Base-by-base conservation (phyloP, 2,888 invertebrate species). In the Steinernema hermaphroditum region DNA sequence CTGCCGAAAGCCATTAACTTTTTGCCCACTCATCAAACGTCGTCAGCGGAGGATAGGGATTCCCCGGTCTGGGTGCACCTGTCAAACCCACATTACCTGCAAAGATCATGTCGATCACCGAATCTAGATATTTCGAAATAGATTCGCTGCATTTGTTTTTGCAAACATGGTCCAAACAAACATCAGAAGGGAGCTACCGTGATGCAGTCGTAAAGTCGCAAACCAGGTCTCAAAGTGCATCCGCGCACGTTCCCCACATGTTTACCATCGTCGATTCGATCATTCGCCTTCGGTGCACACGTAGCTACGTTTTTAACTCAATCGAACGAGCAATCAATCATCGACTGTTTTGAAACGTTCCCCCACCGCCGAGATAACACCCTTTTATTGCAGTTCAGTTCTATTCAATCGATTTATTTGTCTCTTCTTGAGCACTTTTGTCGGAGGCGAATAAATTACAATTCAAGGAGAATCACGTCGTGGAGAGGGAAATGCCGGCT, bases 381-480 rank as follows among this genome's bases (percentile, higher is more conserved):
- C 14, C 22, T n/a, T n/a, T n/a, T n/a, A n/a, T n/a, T n/a, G n/a
- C n/a, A n/a, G 62, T 32, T 16, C 16, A 62, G 32, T 16, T 19
- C 46, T 32, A 62, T 9, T n/a, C 27, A 62, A 62, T 62, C 62
- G 32, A 62, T 62, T 62, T 62, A 62, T 62, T 62, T 46, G 19
- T n/a, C 27, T 54, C 54, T 54, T n/a, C 2, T 54, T 62, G 62
- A 62, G 62, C 62, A 62, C 24, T 50, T 50, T 37, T 50, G 8
- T 50, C 22, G 2, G 2, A 14, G 46, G 24, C 14, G 29, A 62
- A 62, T 62, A 62, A 62, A 62, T 62, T 62, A 62, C 62, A 62
- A 62, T 62, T 62, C 62, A 32, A 62, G 62, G 29, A 62, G 62
- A 62, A 62, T 62, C 62, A 62, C 62, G 62, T 62, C 62, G 62